phyloP scores from a whole-genome alignment of 1,140 invertebrate species.

The Scaptomyza graminum region DNA sequence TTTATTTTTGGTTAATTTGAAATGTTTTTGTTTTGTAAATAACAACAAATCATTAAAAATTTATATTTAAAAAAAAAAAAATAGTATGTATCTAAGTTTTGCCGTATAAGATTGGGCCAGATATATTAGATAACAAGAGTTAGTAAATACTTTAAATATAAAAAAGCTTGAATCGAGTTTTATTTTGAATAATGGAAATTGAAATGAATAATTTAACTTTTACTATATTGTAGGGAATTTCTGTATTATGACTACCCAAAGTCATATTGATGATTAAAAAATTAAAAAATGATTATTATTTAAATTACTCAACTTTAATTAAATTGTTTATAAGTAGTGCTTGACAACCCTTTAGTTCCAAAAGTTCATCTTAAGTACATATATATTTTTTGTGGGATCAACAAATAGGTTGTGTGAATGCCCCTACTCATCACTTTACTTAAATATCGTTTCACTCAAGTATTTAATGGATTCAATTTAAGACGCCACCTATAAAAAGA shows the following conservation, averaged over 20 bases:
- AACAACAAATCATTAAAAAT: too few relatives aligned
- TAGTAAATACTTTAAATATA: too few relatives aligned
- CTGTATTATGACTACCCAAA: too few relatives aligned
- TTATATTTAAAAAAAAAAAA: too few relatives aligned
- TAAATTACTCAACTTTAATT: neutral
- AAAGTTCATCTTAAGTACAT: neutral
- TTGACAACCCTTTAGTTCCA: neutral
- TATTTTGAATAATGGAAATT: neutral
- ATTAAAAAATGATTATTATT: too few relatives aligned
- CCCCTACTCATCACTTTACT: constrained; percentile 40
- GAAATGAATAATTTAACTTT: neutral
- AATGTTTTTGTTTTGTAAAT: neutral
- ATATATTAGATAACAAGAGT: too few relatives aligned
- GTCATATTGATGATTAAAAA: too few relatives aligned
- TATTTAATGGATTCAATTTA: constrained; percentile 77
- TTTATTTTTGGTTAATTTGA: neutral
- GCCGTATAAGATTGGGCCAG: too few relatives aligned
- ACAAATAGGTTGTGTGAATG: neutral
- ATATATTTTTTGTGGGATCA: constrained; percentile 5
- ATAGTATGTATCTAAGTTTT: too few relatives aligned
- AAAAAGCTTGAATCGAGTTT: too few relatives aligned
- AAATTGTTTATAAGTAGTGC: neutral
- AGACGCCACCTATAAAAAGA: constrained; percentile 32
- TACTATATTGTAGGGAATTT: too few relatives aligned
- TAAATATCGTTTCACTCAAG: constrained; percentile 61